Base-by-base conservation (phyloP, 2,888 invertebrate genomes). In the Euclidia mi region DNA sequence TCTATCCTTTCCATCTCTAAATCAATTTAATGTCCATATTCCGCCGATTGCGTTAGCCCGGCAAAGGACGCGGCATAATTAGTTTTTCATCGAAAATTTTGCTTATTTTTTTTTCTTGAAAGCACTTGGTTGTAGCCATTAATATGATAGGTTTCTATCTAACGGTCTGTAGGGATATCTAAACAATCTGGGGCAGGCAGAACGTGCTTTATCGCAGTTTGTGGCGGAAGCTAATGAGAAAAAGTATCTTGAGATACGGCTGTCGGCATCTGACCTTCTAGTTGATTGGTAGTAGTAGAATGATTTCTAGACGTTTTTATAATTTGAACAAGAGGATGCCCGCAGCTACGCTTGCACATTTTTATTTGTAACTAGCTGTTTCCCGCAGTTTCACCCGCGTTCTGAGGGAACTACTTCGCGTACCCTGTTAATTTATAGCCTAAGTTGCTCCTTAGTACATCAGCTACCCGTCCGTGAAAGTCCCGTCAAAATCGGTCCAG, bases 161-260 rank as follows among this genome's bases (percentile, higher is more conserved):
- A 61, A 69, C 48, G 56, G 53, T 56, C 29, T 20, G 34, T 45
- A 37, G 37, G 20, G 56, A 45, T 52, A 46, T 69, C 69, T 56
- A 10, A 9, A 15, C 14, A 38, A 37, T 55, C 65, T 61, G 40
- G 17, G 12, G 38, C 38, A 31, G 25, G 10, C 17, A 31, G 28
- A 52, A 66, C 71, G 71, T 72, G 71, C 58, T 56, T 56, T 72
- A 72, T 72, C 71, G 15, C 56, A 15, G 55, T 56, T 68, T 48
- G 29, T 47, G 28, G 38, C 29, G 37, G 38, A 42, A 42, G 51
- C n/a, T n/a, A n/a, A n/a, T n/a, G n/a, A n/a, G n/a, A n/a, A n/a
- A 32, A 49, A 6, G 6, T 32, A 20, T 25, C 53, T 64, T 57
- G 35, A 10, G 32, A n/a, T 48, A 14, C 10, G 32, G 34, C n/a